Evolutionary conservation across 2,797 vertebrate species (phyloP).

Genomic region (Anabacerthia variegaticeps): DNA sequence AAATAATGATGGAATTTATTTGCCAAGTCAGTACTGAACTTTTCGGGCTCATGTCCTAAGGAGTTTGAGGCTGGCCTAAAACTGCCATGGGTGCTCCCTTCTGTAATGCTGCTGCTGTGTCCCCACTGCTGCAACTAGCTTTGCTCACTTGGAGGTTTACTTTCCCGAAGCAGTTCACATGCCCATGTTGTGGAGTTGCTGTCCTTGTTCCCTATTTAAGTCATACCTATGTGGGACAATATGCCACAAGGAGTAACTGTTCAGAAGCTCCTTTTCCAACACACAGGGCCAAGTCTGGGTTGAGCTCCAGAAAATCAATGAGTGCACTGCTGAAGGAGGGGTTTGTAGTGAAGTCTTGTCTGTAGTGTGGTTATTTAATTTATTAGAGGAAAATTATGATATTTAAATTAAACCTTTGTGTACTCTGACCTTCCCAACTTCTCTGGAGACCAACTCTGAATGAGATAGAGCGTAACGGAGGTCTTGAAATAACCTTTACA

Average conservation of each 20-base stretch:
- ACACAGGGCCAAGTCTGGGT: not conserved
- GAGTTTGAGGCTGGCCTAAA: not conserved
- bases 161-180: not conserved
- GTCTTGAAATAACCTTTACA: not conserved
- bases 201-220: not conserved
- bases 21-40: not conserved
- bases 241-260: not conserved
- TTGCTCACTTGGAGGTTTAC: not conserved
- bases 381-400: not conserved
- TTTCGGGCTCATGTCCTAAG: not conserved
- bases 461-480: not conserved
- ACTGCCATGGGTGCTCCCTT: fast-evolving
- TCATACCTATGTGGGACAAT: fast-evolving
- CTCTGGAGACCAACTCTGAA: not conserved
- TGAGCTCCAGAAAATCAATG: not conserved
- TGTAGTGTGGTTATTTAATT: not conserved
- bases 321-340: not conserved
- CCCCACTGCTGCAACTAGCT: not conserved
- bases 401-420: not conserved
- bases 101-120: not conserved
- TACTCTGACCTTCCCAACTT: not conserved
- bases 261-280: not conserved
- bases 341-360: not conserved
- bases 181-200: not conserved
- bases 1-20: not conserved